Evolutionary conservation across 2,113 vertebrate species (phyloP).

Genomic region (Cyanoderma ruficeps): DNA sequence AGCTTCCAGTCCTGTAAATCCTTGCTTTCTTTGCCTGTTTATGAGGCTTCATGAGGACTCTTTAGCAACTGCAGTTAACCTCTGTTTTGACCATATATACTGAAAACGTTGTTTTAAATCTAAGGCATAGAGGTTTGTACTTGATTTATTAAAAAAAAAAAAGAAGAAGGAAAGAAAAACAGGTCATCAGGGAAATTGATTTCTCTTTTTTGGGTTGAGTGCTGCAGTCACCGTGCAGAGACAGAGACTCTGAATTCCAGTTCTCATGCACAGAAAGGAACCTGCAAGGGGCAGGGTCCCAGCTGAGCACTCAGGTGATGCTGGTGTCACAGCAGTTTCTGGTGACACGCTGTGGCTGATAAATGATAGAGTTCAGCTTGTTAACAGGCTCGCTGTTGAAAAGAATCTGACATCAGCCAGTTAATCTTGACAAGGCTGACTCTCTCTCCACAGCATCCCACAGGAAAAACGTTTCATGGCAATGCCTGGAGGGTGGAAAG

Average conservation of each 20-base stretch:
- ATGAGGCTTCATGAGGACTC: background rate
- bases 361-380: slow-evolving; percentile 23
- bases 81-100: background rate
- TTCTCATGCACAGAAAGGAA: background rate
- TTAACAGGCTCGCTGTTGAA: background rate
- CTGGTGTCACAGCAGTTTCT: slow-evolving; percentile 36
- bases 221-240: background rate
- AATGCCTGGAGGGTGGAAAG: slow-evolving; percentile 36
- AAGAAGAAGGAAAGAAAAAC: too few species aligned
- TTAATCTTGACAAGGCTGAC: slow-evolving; percentile 49
- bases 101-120: background rate
- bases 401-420: slow-evolving; percentile 49
- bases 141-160: background rate
- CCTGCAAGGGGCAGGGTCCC: background rate
- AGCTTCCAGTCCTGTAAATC: background rate
- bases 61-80: background rate
- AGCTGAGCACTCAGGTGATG: background rate
- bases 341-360: background rate
- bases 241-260: background rate
- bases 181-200: background rate
- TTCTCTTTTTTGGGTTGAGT: background rate
- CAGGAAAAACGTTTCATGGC: background rate
- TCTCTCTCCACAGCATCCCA: background rate
- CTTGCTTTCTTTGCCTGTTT: background rate
- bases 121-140: background rate